A percentile compares a stretch with the other conserved stretches of the same genome.
Evolutionary conservation across 1,140 invertebrate genomes (phyloP).

Genomic region (Catajapyx aquilonaris): DNA sequence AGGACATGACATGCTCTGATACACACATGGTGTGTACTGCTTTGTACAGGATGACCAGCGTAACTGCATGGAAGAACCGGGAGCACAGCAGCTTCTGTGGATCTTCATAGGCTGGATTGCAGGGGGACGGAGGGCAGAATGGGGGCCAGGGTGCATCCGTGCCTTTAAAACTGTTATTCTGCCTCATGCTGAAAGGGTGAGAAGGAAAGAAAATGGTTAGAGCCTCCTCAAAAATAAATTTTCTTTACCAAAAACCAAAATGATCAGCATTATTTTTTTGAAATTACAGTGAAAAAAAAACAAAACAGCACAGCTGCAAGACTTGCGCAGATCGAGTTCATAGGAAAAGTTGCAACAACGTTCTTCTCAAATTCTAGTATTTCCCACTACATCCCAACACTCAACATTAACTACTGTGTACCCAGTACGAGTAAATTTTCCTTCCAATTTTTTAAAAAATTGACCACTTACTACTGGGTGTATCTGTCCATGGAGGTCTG

Average conservation of each 20-base stretch:
- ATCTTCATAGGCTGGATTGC: constrained; percentile 43
- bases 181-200: constrained; percentile 28
- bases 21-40: constrained; percentile 49
- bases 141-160: constrained; percentile 59
- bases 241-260: not conserved
- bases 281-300: not conserved
- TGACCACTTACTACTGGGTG: constrained; percentile 43
- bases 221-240: constrained; percentile 2
- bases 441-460: not conserved
- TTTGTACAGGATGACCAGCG: constrained; percentile 65
- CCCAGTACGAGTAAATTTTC: too few relatives aligned
- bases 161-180: constrained; percentile 38
- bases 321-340: too few relatives aligned
- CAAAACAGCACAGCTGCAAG: too few relatives aligned
- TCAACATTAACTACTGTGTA: too few relatives aligned
- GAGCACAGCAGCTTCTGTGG: constrained; percentile 43
- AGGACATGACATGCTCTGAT: constrained; percentile 62
- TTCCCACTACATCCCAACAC: too few relatives aligned
- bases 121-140: constrained; percentile 43
- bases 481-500: constrained; percentile 79
- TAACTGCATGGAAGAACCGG: constrained; percentile 63
- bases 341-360: too few relatives aligned
- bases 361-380: too few relatives aligned
- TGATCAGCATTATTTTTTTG: not conserved
- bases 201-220: constrained; percentile 5